Conservation (phyloP, 2,888 invertebrate species). For the Nomada hirtipes region DNA sequence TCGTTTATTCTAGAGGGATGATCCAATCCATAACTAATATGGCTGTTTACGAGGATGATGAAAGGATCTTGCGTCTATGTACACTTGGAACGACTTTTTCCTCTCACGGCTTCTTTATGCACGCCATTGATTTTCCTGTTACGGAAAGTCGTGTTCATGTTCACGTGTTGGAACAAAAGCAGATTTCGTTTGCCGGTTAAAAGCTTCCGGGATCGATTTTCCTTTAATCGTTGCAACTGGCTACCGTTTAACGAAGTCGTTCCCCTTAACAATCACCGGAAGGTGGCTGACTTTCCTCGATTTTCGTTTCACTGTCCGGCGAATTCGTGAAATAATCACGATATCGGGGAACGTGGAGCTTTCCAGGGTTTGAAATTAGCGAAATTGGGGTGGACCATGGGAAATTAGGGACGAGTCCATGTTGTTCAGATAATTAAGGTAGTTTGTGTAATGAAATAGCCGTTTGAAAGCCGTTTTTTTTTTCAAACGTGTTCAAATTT, state of each 20-base stretch:
- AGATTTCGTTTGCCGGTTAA: slow-evolving; percentile 21
- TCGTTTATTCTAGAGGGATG: slow-evolving; percentile 22
- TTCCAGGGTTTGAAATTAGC: background rate
- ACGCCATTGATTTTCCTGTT: slow-evolving; percentile 10
- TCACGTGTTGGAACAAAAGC: slow-evolving; percentile 1
- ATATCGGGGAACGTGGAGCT: background rate
- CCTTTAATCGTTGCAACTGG: background rate
- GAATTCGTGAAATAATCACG: background rate
- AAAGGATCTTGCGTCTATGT: background rate
- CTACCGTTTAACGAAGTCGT: slow-evolving; percentile 17
- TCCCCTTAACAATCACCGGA: background rate
- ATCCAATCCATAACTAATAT: slow-evolving; percentile 48
- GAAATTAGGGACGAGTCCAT: too few relatives aligned
- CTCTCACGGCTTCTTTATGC: slow-evolving; percentile 1
- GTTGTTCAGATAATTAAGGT: too few relatives aligned
- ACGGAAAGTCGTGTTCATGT: slow-evolving; percentile 7
- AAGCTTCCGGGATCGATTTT: background rate
- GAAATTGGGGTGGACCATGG: too few relatives aligned
- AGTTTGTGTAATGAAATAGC: too few relatives aligned
- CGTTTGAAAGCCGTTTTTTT: too few relatives aligned
- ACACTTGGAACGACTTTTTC: slow-evolving; percentile 1
- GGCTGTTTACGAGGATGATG: slow-evolving; percentile 48
- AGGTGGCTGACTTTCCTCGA: background rate
- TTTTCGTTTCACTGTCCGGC: background rate
- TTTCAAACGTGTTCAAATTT: too few relatives aligned